Conservation (phyloP, 2,888 invertebrate genomes). For the Myathropa florea region DNA sequence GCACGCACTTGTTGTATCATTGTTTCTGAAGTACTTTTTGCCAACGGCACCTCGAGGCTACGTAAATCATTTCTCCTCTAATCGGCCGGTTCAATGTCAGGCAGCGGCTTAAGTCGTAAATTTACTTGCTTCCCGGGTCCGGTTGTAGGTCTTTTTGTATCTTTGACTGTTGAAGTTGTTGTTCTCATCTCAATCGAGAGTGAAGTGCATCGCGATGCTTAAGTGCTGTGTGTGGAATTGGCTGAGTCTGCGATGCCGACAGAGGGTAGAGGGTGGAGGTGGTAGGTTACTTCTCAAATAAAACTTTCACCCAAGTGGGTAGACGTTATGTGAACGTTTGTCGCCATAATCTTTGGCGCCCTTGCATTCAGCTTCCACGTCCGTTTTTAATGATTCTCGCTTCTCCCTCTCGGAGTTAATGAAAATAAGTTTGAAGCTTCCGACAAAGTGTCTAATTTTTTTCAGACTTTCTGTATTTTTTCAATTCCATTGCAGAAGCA, state of each 20-base stretch:
- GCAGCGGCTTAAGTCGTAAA: conserved; percentile 1
- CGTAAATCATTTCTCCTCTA: conserved; percentile 32
- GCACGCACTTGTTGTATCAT: conserved; percentile 9
- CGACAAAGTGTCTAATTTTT: not conserved
- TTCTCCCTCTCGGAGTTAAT: conserved; percentile 28
- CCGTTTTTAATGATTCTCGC: not conserved
- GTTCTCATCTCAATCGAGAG: conserved; percentile 15
- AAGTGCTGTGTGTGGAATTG: conserved; percentile 4
- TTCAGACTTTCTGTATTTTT: too few species aligned
- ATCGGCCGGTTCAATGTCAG: conserved; percentile 41
- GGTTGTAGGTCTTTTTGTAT: not conserved
- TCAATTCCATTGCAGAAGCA: not conserved
- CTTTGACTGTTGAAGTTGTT: conserved; percentile 8
- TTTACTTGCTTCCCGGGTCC: conserved; percentile 10
- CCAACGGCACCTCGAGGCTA: not conserved
- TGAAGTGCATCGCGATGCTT: not conserved
- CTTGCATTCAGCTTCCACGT: not conserved
- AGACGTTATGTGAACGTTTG: not conserved
- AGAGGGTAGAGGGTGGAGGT: not conserved
- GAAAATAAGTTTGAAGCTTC: conserved; percentile 52
- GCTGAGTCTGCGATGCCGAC: too few species aligned
- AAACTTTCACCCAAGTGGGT: conserved; percentile 57
- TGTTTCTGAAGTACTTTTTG: conserved; percentile 6
- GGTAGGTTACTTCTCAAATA: conserved; percentile 34
- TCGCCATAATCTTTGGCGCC: conserved; percentile 3